Conservation (phyloP, 2,888 invertebrate species). For the Psylliodes chrysocephalus region DNA sequence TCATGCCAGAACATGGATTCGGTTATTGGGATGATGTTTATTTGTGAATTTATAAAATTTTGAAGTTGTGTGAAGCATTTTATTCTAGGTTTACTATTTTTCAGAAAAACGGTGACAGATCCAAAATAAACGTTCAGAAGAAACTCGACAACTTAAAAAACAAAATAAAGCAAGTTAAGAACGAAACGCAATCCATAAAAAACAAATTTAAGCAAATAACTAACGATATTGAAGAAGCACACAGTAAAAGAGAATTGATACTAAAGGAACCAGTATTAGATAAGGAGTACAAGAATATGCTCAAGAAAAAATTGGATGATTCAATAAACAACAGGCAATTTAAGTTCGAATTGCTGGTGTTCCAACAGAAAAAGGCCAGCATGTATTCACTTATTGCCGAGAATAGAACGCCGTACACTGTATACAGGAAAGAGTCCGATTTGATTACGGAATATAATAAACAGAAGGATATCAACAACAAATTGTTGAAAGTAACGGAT, state of each 20-base stretch:
- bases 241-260: not conserved
- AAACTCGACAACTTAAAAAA: constrained; percentile 70
- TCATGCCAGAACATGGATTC: too few relatives aligned
- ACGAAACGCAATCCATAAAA: constrained; percentile 51
- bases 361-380: constrained; percentile 76
- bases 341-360: constrained; percentile 71
- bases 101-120: too few relatives aligned
- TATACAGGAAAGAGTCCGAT: constrained; percentile 61
- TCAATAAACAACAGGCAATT: constrained; percentile 63
- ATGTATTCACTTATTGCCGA: constrained; percentile 69
- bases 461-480: constrained; percentile 69
- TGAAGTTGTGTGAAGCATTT: too few relatives aligned
- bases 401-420: constrained; percentile 53
- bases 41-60: too few relatives aligned
- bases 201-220: constrained; percentile 26
- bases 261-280: not conserved
- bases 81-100: too few relatives aligned
- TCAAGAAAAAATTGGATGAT: constrained; percentile 54
- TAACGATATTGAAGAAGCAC: not conserved
- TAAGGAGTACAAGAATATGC: constrained; percentile 10
- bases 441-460: constrained; percentile 70
- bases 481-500: constrained; percentile 70
- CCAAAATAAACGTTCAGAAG: constrained; percentile 67
- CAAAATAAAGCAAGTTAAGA: constrained; percentile 68
- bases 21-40: too few relatives aligned